Evolutionary conservation across 2,113 vertebrate genomes (phyloP), one percentile per base, ranked within the genome.

Genomic region (Lampris incognitus): DNA sequence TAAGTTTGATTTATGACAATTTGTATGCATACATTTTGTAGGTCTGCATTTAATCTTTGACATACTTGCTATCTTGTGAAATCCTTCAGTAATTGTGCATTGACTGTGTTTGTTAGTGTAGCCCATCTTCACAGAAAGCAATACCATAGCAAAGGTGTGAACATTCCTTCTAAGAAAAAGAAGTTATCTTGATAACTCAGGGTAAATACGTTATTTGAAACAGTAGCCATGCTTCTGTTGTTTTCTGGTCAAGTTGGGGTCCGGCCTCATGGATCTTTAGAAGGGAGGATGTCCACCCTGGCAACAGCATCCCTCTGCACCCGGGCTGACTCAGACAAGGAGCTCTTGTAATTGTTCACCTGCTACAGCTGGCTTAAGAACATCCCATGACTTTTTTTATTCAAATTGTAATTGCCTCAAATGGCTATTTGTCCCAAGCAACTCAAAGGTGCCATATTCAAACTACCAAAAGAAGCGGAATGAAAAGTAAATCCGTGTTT

Each of bases 1-100:
- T 0, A 24, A 24, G 24, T 24, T 24, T 24, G 24, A 24, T 24
- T 24, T 24, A 24, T 24, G 24, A 24, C 24, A 24, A 24, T 24
- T 24, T 24, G 24, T 24, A 24, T 24, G 83, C 84, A 82, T 81
- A 84, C 76, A 77, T 59, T 3, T 79, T 88, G 82, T 87, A 71
- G 24, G 9, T 82, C 60, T n/a, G 76, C 84, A 88, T 83, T 84
- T 85, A 81, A 72, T 85, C 48, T 62, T 46, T 37, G 56, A 0
- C 2, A 55, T n/a, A 37, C 50, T 9, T 24, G 24, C 24, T 10
- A 52, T 10, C 50, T 9, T 10, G 13, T 10, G 13, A 56, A 6
- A 54, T 11, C 56, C 73, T 49, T 81, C 72, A 70, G 77, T 80
- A 76, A 65, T 46, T 48, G 42, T 40, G 37, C 52, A 59, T 39